Evolutionary conservation across 1,140 invertebrate species (phyloP).

Genomic region (Cotesia typhae): DNA sequence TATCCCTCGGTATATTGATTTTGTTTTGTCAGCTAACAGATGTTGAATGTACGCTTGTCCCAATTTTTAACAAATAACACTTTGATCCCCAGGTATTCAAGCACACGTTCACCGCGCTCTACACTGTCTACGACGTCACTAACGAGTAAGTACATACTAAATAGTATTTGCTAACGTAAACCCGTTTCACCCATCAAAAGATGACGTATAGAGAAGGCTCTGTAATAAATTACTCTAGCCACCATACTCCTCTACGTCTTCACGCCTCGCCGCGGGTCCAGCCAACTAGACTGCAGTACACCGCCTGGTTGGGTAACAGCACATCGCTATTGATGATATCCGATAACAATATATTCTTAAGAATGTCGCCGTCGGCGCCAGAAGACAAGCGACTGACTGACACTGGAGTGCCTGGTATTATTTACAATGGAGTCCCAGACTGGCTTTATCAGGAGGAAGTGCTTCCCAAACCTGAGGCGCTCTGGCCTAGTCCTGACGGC

Average conservation of each 20-base stretch:
- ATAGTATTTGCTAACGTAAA: not conserved
- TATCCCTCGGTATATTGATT: conserved; percentile 34
- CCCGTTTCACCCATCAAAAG: too few species aligned
- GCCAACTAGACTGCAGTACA: conserved; percentile 77
- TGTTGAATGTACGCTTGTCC: not conserved
- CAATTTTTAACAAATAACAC: conserved; percentile 2
- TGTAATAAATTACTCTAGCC: conserved; percentile 62
- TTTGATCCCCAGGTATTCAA: conserved; percentile 74
- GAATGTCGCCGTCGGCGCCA: conserved; percentile 71
- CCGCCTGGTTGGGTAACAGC: conserved; percentile 79
- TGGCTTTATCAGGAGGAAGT: conserved; percentile 94
- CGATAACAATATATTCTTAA: conserved; percentile 88
- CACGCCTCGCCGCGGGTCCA: conserved; percentile 74
- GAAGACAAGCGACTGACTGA: conserved; percentile 77
- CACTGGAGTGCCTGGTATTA: conserved; percentile 75
- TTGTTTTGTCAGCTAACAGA: conserved; percentile 20
- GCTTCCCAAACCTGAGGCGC: conserved; percentile 75
- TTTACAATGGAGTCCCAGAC: conserved; percentile 93
- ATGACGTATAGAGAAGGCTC: conserved; percentile 5
- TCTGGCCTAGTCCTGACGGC: conserved; percentile 86
- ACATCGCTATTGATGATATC: conserved; percentile 77
- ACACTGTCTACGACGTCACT: conserved; percentile 85
- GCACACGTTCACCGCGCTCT: conserved; percentile 82
- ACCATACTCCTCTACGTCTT: conserved; percentile 80
- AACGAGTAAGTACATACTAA: conserved; percentile 76